Evolutionary conservation across 2,888 invertebrate genomes (phyloP), one percentile per base, ranked within the genome.

Genomic region (Geotrupes spiniger): DNA sequence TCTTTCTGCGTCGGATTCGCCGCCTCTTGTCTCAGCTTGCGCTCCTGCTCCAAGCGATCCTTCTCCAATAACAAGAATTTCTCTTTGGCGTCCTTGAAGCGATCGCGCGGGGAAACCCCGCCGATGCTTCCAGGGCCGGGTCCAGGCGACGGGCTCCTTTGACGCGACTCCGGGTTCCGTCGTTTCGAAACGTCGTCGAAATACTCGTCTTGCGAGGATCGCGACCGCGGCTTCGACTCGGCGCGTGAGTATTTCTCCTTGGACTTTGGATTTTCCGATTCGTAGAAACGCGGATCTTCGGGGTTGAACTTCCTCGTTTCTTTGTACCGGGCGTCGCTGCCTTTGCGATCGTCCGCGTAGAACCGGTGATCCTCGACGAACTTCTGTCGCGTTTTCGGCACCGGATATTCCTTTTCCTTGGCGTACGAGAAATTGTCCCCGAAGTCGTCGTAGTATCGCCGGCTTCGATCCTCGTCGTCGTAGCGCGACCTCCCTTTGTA

Each of bases 51-150:
- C 53, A 82, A 76, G 47, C 82, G 75, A 60, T 87, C 85, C 51
- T 85, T 78, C 66, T 91, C 91, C 71, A 91, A 78, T 53, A 87
- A 82, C 69, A 85, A 79, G 67, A 91, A 91, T 72, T 90, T 90
- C 64, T 91, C 89, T 71, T 90, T 90, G 36, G 91, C 90, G 61
- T 90, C 90, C 61, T 88, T 85, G 73, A 91, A 90, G 49, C 89
- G 79, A 63, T 90, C 89, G 58, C 86, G 82, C 1, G 89, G 89
- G 1, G 85, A 81, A n/a, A 70, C 38, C 72, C 65, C 65, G 6
- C 3, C 21, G 21, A n/a, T n/a, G n/a, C n/a, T n/a, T n/a, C n/a
- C n/a, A n/a, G n/a, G n/a, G n/a, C n/a, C n/a, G 62, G 59, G 76
- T 73, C 39, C 75, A 10, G 21, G 38, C 15, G 38, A 78, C 68